Conservation (phyloP, 2,797 vertebrate genomes). For the Halcyon leucocephala region DNA sequence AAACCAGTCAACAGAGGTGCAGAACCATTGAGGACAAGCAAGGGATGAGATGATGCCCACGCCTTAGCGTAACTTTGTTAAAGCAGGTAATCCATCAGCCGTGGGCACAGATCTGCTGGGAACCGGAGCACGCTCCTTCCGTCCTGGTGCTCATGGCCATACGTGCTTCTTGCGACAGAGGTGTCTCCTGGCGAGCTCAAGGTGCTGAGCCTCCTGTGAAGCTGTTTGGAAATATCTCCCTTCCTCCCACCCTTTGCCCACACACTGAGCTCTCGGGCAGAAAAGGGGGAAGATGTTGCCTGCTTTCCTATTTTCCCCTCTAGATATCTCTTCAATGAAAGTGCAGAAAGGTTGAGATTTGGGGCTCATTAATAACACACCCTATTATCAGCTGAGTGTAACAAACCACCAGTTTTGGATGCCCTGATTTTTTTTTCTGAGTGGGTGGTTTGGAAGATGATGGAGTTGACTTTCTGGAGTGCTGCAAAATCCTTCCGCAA, state of each 20-base stretch:
- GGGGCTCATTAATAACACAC: neutral
- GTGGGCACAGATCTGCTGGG: neutral
- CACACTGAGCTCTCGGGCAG: neutral
- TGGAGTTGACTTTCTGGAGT: constrained; percentile 15
- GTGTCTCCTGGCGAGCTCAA: neutral
- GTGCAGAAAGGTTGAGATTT: constrained; percentile 16
- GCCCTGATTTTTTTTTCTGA: constrained; percentile 40
- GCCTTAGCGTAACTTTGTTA: neutral
- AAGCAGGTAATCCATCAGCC: neutral
- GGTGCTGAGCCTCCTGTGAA: neutral
- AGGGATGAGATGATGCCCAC: neutral
- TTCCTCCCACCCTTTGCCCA: neutral
- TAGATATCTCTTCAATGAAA: neutral
- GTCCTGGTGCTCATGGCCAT: neutral
- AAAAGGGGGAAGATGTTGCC: neutral
- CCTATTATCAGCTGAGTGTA: constrained; percentile 50
- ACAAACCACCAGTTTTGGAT: constrained; percentile 58
- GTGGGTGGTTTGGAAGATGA: constrained; percentile 51
- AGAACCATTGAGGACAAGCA: neutral
- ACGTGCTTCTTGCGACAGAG: neutral
- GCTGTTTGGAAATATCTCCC: neutral
- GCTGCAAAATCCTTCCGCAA: neutral
- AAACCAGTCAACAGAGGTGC: accelerated
- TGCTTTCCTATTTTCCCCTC: neutral
- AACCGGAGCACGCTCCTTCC: accelerated